Base-by-base conservation (phyloP, 2,797 vertebrate species). In the Anas capensis region DNA sequence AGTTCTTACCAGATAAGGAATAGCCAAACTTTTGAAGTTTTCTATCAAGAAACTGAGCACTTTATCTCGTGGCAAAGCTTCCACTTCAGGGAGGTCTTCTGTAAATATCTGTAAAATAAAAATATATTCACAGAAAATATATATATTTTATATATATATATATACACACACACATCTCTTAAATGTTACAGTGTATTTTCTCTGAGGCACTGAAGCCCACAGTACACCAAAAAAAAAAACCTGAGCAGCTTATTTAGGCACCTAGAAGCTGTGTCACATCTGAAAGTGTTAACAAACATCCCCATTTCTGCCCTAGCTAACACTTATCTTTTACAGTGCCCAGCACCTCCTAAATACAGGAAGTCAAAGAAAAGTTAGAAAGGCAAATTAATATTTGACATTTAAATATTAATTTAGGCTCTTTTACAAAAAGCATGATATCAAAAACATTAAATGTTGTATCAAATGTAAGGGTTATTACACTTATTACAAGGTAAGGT, bases 51-150 rank as follows among this genome's bases (percentile, higher is more conserved):
- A 99, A 97, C 96, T 96, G 38, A 99, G 98, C 82, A 99, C 99
- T 86, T 98, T 98, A 92, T 99, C 98, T 79, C 99, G 97, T 44
- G 99, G 99, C 49, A 99, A 95, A n/a, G 98, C 98, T 97, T 99
- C 99, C 91, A 99, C 99, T 97, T 99, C 99, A 1, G 98, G 98
- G 53, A 99, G 98, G 95, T 99, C 99, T 98, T 99, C 99, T 1
- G 99, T 99, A 95, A 99, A 99, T 96, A 99, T 99, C 99, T 99
- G 97, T 92, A 44, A 93, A 93, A 96, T 48, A 78, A 93, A 90
- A 86, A n/a, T 48, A 82, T 75, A 77, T 75, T 93, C 26, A 72
- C 4, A 72, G 23, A 83, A 48, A 11, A 48, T 48, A 48, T 23
- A 48, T 48, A 20, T 44, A 64, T 21, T 18, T 31, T 61, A 40